Base-by-base conservation (phyloP, 2,797 vertebrate species). In the Poecilia gillii region DNA sequence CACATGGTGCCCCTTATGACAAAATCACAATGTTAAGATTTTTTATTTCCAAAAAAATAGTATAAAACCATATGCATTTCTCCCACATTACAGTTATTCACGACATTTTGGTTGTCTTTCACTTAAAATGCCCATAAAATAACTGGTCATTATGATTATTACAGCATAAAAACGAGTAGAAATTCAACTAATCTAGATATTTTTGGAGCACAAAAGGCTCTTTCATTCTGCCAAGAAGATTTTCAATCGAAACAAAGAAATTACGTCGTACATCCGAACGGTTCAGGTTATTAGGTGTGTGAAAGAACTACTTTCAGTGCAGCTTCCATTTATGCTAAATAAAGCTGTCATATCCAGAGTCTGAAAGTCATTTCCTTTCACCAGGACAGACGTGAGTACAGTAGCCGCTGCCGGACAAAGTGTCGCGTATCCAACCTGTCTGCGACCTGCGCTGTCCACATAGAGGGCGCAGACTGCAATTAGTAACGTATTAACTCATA, bases 401-500 rank as follows among this genome's bases (percentile, higher is more conserved):
- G 77, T 78, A 74, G 73, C 39, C 23, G 39, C 71, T 43, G 62
- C 49, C 47, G 57, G 82, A 88, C 72, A 75, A 8, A 45, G 59
- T 16, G 53, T 43, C 71, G 73, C 76, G 31, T 84, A 81, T 47
- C 76, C 20, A 7, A 81, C 57, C 87, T 14, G 85, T 74, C 74
- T 78, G 84, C 77, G 75, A 84, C 81, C 82, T 47, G 12, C 45
- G 75, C 76, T 72, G 76, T 83, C 84, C 55, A 0, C 43, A n/a
- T 74, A 49, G 80, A 80, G 80, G 88, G 89, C 77, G 83, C 86
- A 47, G 72, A 84, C 76, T 36, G 36, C 86, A 90, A 91, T 90
- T 90, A 90, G 87, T 85, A 78, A 86, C 16, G 75, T 83, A 91
- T 91, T 87, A 91, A 92, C 85, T 79, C 51, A 78, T 79, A 78